Conservation (phyloP, 2,797 vertebrate species). For the Uromys caudimaculatus region DNA sequence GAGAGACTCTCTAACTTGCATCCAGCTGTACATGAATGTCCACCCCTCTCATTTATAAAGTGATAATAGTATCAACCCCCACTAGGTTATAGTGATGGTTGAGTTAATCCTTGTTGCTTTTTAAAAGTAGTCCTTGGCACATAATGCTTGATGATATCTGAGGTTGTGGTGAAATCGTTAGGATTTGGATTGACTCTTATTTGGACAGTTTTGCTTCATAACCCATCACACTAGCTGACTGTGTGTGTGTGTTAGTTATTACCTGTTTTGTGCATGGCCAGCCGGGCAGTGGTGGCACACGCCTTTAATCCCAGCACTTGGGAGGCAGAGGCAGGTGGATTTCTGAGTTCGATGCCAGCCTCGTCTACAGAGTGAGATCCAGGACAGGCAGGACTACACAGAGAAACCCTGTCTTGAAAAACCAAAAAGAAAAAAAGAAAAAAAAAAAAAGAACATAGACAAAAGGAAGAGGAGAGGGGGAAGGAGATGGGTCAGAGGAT, state of each 20-base stretch:
- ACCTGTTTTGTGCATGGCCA: constrained; percentile 17
- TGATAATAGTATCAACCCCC: neutral
- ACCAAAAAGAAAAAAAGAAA: too few relatives aligned
- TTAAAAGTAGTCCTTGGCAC: constrained; percentile 3
- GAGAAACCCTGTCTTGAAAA: too few relatives aligned
- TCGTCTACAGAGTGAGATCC: too few relatives aligned
- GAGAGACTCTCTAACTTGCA: neutral
- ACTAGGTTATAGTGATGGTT: neutral
- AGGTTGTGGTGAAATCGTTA: constrained; percentile 8
- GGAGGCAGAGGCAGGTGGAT: too few relatives aligned
- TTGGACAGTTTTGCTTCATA: neutral
- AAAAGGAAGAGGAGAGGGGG: neutral
- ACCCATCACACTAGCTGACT: neutral
- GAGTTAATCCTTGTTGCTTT: constrained; percentile 9
- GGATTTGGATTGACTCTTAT: constrained; percentile 42
- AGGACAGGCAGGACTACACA: too few relatives aligned
- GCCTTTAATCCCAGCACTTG: too few relatives aligned
- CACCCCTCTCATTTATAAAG: neutral
- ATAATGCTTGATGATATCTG: neutral
- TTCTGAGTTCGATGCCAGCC: too few relatives aligned
- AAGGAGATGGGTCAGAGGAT: neutral
- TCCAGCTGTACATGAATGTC: neutral
- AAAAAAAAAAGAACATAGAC: too few relatives aligned
- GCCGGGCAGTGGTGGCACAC: too few relatives aligned
- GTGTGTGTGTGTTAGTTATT: neutral